A percentile compares a stretch with the other conserved stretches of the same genome.
phyloP scores from a whole-genome alignment of 2,888 invertebrate genomes.

The Oeneis ivallda region DNA sequence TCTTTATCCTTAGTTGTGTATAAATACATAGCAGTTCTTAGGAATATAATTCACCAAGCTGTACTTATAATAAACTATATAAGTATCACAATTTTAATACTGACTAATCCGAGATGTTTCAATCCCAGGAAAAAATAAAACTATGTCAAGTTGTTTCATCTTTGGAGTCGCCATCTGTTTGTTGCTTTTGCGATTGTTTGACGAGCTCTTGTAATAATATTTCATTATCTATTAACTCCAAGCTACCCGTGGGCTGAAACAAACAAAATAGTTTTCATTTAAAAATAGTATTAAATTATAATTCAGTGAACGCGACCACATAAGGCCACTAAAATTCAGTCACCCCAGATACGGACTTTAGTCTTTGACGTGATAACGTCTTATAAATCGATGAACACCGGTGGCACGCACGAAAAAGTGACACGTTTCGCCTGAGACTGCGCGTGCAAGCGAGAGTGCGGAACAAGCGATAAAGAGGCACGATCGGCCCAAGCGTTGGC shows the following conservation, averaged over 20 bases:
- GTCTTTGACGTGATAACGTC: too few relatives aligned
- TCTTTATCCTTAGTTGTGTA: constrained; percentile 18
- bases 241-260: constrained; percentile 67
- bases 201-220: constrained; percentile 68
- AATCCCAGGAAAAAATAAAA: constrained; percentile 66
- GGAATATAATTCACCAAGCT: constrained; percentile 33
- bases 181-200: constrained; percentile 60
- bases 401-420: too few relatives aligned
- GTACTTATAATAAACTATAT: constrained; percentile 40
- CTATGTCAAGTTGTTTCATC: constrained; percentile 68
- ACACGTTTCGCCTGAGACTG: too few relatives aligned
- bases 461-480: too few relatives aligned
- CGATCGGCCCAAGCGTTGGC: too few relatives aligned
- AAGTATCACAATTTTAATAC: constrained; percentile 67
- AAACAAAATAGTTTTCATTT: background rate
- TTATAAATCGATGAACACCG: too few relatives aligned
- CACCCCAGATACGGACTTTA: too few relatives aligned
- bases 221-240: constrained; percentile 70
- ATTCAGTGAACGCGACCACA: too few relatives aligned
- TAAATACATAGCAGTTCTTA: constrained; percentile 21
- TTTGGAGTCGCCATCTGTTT: constrained; percentile 53
- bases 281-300: too few relatives aligned
- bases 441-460: too few relatives aligned
- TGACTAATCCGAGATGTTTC: constrained; percentile 55
- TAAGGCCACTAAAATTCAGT: too few relatives aligned